Evolutionary conservation across 2,888 invertebrate species (phyloP), one percentile per base, ranked within the genome.

Genomic region (Orgyia antiqua): DNA sequence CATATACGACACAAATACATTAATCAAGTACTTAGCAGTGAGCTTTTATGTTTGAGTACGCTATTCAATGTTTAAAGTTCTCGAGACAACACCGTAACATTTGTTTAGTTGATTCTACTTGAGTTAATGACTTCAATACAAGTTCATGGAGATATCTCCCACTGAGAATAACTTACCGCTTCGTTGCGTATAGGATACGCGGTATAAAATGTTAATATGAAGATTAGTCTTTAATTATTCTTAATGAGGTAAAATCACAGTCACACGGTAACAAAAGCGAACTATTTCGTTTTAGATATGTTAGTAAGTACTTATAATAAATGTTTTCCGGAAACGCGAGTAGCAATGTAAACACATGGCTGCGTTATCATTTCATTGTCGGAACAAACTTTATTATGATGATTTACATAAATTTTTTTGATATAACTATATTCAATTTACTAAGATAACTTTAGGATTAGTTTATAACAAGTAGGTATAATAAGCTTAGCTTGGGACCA

Each of bases 1-100:
- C 73, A 79, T 67, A 63, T 60, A 67, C 66, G 72, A 72, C 72
- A 70, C 68, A 67, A 60, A 71, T 73, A 64, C 71, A 74, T 75
- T 70, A 73, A 78, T 71, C 67, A 70, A 46, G 41, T 35, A 36
- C 29, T 19, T 32, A 32, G 33, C 23, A 33, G 26, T 34, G 46
- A 52, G 59, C 51, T 58, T 66, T 62, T 51, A 57, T 50, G 41
- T 36, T 35, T 35, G 33, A 30, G 25, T 38, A 30, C 29, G 36
- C 40, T 40, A n/a, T 39, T 28, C 7, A 31, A 18, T 36, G 35
- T 36, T 32, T 36, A 21, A 32, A 29, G 35, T 33, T 31, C 23
- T 34, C 20, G 36, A 23, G 32, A 40, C 42, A 37, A 27, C 34
- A 32, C 15, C 36, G 39, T 41, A 29, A 39, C 28, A 31, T 35